A percentile compares a stretch with the other conserved stretches of the same genome.
These are phyloP conservation scores for Entelurus aequoreus DNA, from an alignment of 2,113 vertebrate genomes.

Conservation along the genomic window DNA sequence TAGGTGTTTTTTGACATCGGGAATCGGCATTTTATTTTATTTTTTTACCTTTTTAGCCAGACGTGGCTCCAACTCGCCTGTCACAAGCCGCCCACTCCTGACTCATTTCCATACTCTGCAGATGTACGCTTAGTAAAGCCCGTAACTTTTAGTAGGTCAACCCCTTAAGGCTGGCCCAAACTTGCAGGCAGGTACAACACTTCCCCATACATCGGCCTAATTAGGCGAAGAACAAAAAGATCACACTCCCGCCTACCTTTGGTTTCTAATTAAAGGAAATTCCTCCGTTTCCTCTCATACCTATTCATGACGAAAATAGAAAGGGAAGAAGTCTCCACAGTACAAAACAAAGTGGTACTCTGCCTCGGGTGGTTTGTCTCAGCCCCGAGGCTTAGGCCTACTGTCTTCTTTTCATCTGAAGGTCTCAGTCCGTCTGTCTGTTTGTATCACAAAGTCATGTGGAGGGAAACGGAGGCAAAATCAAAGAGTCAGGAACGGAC, in stretches of 20 bases:
- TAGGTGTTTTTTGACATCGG: slow-evolving; percentile 39
- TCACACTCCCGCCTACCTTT: slow-evolving; percentile 48
- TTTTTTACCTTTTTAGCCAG: slow-evolving; percentile 41
- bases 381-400: slow-evolving; percentile 50
- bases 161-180: slow-evolving; percentile 61
- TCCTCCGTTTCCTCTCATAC: slow-evolving; percentile 65
- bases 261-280: slow-evolving; percentile 70
- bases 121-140: slow-evolving; percentile 5
- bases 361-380: slow-evolving; percentile 58
- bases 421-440: slow-evolving; percentile 26
- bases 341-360: slow-evolving; percentile 57
- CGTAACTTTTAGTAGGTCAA: slow-evolving; percentile 66
- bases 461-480: slow-evolving; percentile 12
- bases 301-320: slow-evolving; percentile 69
- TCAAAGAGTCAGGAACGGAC: slow-evolving; percentile 17
- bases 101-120: slow-evolving; percentile 1
- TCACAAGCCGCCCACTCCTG: slow-evolving; percentile 34
- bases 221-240: slow-evolving; percentile 69
- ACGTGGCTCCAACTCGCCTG: slow-evolving; percentile 31
- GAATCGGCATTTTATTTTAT: slow-evolving; percentile 50
- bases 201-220: slow-evolving; percentile 59
- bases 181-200: slow-evolving; percentile 60
- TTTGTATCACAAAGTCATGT: slow-evolving; percentile 25
- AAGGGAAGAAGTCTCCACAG: slow-evolving; percentile 38
- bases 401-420: slow-evolving; percentile 26